Conservation (phyloP, 2,113 vertebrate genomes). For the Clarias macrocephalus region DNA sequence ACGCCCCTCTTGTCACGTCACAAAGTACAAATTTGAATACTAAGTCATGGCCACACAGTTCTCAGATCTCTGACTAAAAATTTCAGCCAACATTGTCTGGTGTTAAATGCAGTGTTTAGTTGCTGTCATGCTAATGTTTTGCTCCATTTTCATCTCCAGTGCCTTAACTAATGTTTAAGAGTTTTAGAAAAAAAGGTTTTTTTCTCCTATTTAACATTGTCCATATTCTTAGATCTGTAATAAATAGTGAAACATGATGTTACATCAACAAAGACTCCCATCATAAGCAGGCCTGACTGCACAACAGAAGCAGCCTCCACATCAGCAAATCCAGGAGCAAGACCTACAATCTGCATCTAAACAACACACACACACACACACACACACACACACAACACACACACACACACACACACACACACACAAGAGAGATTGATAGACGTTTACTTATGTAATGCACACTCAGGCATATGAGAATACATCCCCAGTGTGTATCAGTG, state of each 20-base stretch:
- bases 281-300: constrained; percentile 5
- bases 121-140: background rate
- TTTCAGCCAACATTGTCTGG: background rate
- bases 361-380: background rate
- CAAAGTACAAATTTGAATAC: background rate
- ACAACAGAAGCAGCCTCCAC: background rate
- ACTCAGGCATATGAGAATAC: background rate
- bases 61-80: background rate
- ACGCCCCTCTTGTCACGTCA: too few species aligned
- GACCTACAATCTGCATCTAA: constrained; percentile 31
- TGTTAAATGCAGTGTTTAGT: background rate
- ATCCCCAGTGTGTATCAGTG: background rate
- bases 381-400: background rate
- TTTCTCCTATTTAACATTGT: background rate
- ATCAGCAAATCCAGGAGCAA: background rate
- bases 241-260: background rate
- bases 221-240: background rate
- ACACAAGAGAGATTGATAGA: too few species aligned
- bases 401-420: too few species aligned
- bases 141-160: background rate
- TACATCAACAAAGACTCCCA: constrained; percentile 35
- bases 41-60: background rate
- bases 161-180: background rate
- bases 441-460: background rate
- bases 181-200: background rate